Evolutionary conservation across 2,113 vertebrate species (phyloP).

Genomic region (Calonectris borealis): DNA sequence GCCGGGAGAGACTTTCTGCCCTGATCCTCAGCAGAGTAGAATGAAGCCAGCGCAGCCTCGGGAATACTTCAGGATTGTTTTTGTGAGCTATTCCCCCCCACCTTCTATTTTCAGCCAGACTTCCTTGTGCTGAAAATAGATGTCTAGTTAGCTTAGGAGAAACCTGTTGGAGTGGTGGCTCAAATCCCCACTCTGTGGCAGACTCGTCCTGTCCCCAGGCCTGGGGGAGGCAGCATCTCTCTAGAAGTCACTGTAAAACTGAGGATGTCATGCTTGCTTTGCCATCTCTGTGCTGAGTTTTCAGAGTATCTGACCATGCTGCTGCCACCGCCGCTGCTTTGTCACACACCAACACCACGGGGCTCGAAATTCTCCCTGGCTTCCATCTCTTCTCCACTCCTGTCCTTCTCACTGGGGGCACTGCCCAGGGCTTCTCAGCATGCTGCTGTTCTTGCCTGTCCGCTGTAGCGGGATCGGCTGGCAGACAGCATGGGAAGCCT

Average conservation of each 20-base stretch:
- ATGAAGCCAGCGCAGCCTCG: background rate
- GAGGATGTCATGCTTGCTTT: conserved; percentile 78
- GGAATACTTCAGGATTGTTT: background rate
- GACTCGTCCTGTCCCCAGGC: background rate
- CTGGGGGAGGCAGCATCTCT: conserved; percentile 24
- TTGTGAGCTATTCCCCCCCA: background rate
- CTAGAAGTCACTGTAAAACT: conserved; percentile 66
- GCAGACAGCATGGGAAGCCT: conserved; percentile 35
- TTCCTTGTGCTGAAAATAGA: background rate
- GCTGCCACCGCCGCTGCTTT: conserved; percentile 74
- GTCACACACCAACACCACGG: conserved; percentile 57
- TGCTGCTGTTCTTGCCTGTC: background rate
- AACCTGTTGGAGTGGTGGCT: background rate
- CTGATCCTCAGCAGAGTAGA: background rate
- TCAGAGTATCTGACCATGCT: conserved; percentile 73
- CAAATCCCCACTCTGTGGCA: background rate
- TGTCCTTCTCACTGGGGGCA: background rate
- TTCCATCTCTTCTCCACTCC: conserved; percentile 52
- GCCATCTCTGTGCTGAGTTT: conserved; percentile 73
- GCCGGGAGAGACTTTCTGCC: background rate
- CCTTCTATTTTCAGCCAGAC: background rate
- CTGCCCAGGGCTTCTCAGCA: background rate
- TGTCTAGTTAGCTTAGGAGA: background rate
- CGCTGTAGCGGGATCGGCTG: background rate
- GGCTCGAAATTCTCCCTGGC: conserved; percentile 78